Evolutionary conservation across 2,113 vertebrate genomes (phyloP).

Genomic region (Cathartes aura): DNA sequence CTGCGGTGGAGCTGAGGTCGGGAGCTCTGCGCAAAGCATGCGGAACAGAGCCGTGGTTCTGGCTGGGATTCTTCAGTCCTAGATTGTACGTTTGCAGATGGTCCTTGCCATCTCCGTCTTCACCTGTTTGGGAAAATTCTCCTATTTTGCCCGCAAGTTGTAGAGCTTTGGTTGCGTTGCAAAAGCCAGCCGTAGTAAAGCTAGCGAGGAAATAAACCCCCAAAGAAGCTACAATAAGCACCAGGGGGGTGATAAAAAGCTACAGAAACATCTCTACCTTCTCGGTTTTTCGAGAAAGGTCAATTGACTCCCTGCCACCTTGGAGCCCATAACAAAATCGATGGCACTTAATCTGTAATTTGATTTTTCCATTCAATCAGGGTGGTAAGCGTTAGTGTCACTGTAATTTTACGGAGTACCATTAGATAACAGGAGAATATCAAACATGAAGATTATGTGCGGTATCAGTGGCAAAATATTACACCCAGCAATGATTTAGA

Average conservation of each 20-base stretch:
- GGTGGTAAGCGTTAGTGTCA: not conserved
- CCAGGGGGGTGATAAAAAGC: not conserved
- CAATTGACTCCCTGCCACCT: slow-evolving; percentile 20
- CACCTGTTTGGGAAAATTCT: not conserved
- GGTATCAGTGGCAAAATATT: not conserved
- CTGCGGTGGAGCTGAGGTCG: not conserved
- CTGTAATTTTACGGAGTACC: not conserved
- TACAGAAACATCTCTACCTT: not conserved
- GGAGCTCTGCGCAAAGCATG: not conserved
- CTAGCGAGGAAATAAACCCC: not conserved
- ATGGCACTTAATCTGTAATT: slow-evolving; percentile 13
- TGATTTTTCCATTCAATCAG: not conserved
- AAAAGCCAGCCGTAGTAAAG: not conserved
- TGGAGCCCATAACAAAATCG: slow-evolving; percentile 2
- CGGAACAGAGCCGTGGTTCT: not conserved
- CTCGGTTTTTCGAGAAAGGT: not conserved
- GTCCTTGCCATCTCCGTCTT: not conserved
- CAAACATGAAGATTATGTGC: not conserved
- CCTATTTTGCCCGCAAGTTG: not conserved
- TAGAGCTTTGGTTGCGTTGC: accelerated
- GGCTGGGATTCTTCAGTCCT: not conserved
- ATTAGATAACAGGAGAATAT: not conserved
- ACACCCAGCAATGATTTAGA: not conserved
- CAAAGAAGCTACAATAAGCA: not conserved
- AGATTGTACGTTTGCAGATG: accelerated